A percentile compares a stretch with the other conserved stretches of the same genome.
These are phyloP conservation scores for Heloderma charlesbogerti DNA, from an alignment of 2,113 vertebrate species.

Conservation along the genomic window DNA sequence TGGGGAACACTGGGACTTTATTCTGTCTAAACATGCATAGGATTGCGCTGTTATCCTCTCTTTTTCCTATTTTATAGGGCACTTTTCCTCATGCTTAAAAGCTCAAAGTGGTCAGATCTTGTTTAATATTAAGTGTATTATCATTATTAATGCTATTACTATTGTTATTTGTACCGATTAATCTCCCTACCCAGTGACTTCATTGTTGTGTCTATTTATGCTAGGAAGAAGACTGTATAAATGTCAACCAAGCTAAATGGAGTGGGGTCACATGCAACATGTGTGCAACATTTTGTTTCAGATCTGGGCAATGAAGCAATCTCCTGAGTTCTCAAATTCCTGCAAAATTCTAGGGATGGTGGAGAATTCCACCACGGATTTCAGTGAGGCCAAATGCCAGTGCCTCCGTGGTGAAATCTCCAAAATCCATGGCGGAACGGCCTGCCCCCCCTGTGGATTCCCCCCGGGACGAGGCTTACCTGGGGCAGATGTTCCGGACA, in stretches of 20 bases:
- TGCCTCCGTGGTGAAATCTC: too few species aligned
- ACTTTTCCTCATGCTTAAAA: conserved; percentile 28
- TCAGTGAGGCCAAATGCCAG: too few species aligned
- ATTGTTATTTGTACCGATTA: not conserved
- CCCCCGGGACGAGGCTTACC: too few species aligned
- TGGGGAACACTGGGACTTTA: too few species aligned
- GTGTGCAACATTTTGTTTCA: not conserved
- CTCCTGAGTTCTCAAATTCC: not conserved
- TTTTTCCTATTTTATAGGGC: conserved; percentile 1
- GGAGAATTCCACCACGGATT: too few species aligned
- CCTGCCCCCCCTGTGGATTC: too few species aligned
- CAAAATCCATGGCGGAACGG: too few species aligned
- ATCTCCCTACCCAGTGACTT: not conserved
- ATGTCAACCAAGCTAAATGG: not conserved
- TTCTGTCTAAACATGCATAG: too few species aligned
- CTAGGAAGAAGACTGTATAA: not conserved
- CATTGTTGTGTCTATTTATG: not conserved
- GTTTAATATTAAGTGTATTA: not conserved
- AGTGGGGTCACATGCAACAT: not conserved
- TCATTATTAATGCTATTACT: too few species aligned
- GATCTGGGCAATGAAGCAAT: not conserved
- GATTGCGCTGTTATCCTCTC: conserved; percentile 17
- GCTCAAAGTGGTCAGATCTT: not conserved
- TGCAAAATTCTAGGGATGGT: too few species aligned
- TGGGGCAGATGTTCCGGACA: too few species aligned